phyloP scores from a whole-genome alignment of 2,888 invertebrate genomes.

The Globia sparganii region DNA sequence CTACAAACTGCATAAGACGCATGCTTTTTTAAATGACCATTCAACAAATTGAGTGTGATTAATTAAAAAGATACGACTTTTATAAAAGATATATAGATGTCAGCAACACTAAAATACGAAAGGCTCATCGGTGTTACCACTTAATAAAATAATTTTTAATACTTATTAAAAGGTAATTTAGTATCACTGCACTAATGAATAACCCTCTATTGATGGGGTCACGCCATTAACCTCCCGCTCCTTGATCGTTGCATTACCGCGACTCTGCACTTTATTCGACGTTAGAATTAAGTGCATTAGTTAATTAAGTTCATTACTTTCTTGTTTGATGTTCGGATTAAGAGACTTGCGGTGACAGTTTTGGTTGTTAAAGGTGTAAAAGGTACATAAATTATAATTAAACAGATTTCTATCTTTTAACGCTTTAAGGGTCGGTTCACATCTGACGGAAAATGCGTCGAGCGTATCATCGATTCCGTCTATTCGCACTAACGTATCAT shows the following conservation, averaged over 20 bases:
- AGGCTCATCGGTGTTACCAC: conserved; percentile 52
- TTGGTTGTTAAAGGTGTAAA: conserved; percentile 2
- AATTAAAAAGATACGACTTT: conserved; percentile 13
- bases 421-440: too few relatives aligned
- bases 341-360: conserved; percentile 3
- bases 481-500: too few relatives aligned
- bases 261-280: conserved; percentile 23
- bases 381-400: neutral
- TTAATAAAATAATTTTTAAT: conserved; percentile 15
- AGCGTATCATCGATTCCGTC: too few relatives aligned
- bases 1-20: neutral
- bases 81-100: conserved; percentile 15
- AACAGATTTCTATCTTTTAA: too few relatives aligned
- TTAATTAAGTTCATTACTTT: conserved; percentile 26
- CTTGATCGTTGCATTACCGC: conserved; percentile 21
- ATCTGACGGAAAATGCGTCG: too few relatives aligned
- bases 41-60: conserved; percentile 2
- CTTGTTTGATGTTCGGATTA: conserved; percentile 22
- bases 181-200: conserved; percentile 53
- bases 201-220: conserved; percentile 62
- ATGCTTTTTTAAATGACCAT: neutral
- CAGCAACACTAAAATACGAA: conserved; percentile 33
- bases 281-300: conserved; percentile 30
- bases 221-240: conserved; percentile 71
- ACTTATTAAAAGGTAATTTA: conserved; percentile 17